A percentile compares a stretch with the other conserved stretches of the same genome.
Conservation (phyloP, 2,888 invertebrate species). For the Drosophila paracracens region DNA sequence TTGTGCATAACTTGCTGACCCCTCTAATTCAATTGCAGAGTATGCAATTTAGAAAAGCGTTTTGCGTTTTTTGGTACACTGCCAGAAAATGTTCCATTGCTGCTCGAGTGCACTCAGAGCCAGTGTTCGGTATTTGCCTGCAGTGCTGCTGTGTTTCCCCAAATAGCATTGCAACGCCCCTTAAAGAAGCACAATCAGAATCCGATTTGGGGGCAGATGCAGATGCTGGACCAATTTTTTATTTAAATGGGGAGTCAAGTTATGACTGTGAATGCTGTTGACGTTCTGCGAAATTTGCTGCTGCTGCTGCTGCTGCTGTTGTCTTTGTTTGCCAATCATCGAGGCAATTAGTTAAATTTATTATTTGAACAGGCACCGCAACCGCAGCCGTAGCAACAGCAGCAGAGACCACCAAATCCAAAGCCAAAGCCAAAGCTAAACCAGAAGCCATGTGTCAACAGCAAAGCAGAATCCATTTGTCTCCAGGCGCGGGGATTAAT, state of each 20-base stretch:
- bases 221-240: constrained; percentile 31
- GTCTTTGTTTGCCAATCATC: constrained; percentile 66
- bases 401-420: constrained; percentile 24
- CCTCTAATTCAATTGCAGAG: neutral
- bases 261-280: constrained; percentile 39
- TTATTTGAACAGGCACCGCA: constrained; percentile 71
- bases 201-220: neutral
- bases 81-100: constrained; percentile 51
- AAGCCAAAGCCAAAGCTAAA: constrained; percentile 20
- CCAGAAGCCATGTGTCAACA: constrained; percentile 56
- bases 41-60: constrained; percentile 18
- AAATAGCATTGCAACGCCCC: constrained; percentile 44
- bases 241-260: constrained; percentile 22
- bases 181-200: constrained; percentile 20
- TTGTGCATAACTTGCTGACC: neutral
- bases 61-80: constrained; percentile 55
- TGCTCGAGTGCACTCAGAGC: constrained; percentile 10
- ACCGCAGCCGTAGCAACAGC: constrained; percentile 47
- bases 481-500: constrained; percentile 74
- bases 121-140: constrained; percentile 8
- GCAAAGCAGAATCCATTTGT: constrained; percentile 74
- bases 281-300: constrained; percentile 12
- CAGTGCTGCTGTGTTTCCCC: constrained; percentile 9
- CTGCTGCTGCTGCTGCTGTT: constrained; percentile 22
- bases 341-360: constrained; percentile 79